These are phyloP conservation scores for Porites lutea DNA, from an alignment of 64 coral and sea anemone genomes.

Conservation along the genomic window DNA sequence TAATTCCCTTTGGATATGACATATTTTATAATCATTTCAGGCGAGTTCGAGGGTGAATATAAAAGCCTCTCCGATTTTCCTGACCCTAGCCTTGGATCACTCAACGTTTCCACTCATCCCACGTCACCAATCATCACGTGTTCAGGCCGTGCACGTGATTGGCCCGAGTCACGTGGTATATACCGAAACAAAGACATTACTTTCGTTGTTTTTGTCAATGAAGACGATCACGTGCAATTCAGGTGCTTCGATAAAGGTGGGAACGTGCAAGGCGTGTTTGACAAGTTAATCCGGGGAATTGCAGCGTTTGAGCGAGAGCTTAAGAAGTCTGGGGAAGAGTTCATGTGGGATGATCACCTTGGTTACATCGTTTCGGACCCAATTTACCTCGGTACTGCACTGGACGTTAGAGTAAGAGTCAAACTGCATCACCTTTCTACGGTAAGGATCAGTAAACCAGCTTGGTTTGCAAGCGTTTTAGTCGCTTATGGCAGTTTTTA, in stretches of 20 bases:
- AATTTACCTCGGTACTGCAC: conserved; percentile 69
- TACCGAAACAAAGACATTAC: conserved; percentile 68
- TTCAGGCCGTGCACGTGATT: conserved; percentile 79
- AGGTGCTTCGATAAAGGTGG: conserved; percentile 58
- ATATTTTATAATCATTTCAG: not conserved
- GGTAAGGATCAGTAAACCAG: conserved; percentile 36
- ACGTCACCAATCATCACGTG: conserved; percentile 64
- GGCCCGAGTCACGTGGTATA: conserved; percentile 88
- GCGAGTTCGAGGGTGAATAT: conserved; percentile 83
- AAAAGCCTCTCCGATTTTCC: conserved; percentile 67
- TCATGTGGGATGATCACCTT: conserved; percentile 69
- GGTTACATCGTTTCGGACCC: conserved; percentile 90
- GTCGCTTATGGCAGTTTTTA: not conserved
- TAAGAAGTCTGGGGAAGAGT: conserved; percentile 68
- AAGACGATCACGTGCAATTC: conserved; percentile 84
- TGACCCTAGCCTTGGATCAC: conserved; percentile 42
- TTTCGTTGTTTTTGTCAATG: conserved; percentile 85
- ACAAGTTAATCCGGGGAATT: conserved; percentile 74
- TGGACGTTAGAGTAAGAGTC: conserved; percentile 62
- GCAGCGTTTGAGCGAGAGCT: conserved; percentile 65
- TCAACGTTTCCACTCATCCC: conserved; percentile 51
- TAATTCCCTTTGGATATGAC: too few relatives aligned
- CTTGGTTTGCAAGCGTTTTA: not conserved
- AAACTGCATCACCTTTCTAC: conserved; percentile 69
- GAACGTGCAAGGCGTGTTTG: conserved; percentile 48